Conservation (phyloP, 2,797 vertebrate species). For the Amazonetta brasiliensis region DNA sequence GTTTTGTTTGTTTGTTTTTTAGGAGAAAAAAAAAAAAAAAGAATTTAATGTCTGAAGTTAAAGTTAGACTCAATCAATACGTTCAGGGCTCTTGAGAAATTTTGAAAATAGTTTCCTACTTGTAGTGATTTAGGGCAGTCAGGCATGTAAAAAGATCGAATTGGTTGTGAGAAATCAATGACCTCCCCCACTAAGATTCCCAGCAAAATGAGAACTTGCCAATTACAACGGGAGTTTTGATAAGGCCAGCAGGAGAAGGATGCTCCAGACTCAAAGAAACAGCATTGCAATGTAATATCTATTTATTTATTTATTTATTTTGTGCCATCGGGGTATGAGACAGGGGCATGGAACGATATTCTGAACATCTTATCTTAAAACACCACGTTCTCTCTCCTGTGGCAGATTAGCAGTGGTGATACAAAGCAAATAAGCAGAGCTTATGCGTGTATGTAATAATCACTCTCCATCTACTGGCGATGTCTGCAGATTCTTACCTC, state of each 20-base stretch:
- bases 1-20: not conserved
- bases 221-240: constrained; percentile 51
- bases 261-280: not conserved
- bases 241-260: constrained; percentile 61
- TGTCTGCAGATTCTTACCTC: not conserved
- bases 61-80: constrained; percentile 65
- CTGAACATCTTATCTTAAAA: not conserved
- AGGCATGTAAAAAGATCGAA: constrained; percentile 68
- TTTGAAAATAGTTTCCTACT: constrained; percentile 71
- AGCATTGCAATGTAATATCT: constrained; percentile 28
- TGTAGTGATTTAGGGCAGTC: constrained; percentile 73
- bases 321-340: not conserved
- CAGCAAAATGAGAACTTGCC: constrained; percentile 66
- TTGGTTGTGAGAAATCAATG: constrained; percentile 63
- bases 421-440: constrained; percentile 3
- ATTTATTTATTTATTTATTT: not conserved
- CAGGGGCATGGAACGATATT: not conserved
- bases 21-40: not conserved
- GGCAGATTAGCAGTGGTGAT: constrained; percentile 11
- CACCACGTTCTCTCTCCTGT: not conserved
- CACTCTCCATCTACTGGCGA: not conserved
- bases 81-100: constrained; percentile 66
- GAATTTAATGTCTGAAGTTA: constrained; percentile 61
- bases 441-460: not conserved
- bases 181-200: not conserved